A percentile compares a stretch with the other conserved stretches of the same genome.
These are phyloP conservation scores for Anorthoa munda DNA, from an alignment of 2,888 invertebrate genomes.

Conservation along the genomic window DNA sequence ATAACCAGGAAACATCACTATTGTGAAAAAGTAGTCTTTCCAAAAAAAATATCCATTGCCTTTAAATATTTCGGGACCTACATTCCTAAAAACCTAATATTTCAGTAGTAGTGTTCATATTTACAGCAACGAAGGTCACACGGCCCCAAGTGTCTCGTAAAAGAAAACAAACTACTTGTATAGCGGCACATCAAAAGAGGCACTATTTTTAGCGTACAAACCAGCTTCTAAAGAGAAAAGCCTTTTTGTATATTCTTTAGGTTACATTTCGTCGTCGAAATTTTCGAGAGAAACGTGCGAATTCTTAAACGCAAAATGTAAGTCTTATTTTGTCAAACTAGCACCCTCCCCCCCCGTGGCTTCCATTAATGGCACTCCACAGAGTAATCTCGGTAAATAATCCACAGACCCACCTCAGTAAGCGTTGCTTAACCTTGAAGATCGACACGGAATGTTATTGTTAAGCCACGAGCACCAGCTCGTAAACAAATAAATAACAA, in stretches of 20 bases:
- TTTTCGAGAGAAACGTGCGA: not conserved
- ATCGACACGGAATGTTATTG: too few species aligned
- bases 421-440: too few species aligned
- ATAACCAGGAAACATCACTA: too few species aligned
- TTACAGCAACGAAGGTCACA: slow-evolving; percentile 23
- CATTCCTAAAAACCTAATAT: not conserved
- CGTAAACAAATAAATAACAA: too few species aligned
- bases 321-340: too few species aligned
- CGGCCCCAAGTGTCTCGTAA: slow-evolving; percentile 10
- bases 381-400: too few species aligned
- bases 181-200: slow-evolving; percentile 31
- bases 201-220: slow-evolving; percentile 39
- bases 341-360: too few species aligned
- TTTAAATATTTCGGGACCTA: not conserved
- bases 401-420: too few species aligned
- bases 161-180: slow-evolving; percentile 21
- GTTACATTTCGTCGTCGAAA: not conserved
- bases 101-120: slow-evolving; percentile 2
- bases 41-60: not conserved
- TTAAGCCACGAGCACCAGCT: too few species aligned
- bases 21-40: not conserved
- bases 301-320: not conserved
- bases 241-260: not conserved
- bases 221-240: slow-evolving; percentile 3
- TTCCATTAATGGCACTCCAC: too few species aligned